Conservation (phyloP, 2,888 invertebrate genomes). For the Agrotis exclamationis region DNA sequence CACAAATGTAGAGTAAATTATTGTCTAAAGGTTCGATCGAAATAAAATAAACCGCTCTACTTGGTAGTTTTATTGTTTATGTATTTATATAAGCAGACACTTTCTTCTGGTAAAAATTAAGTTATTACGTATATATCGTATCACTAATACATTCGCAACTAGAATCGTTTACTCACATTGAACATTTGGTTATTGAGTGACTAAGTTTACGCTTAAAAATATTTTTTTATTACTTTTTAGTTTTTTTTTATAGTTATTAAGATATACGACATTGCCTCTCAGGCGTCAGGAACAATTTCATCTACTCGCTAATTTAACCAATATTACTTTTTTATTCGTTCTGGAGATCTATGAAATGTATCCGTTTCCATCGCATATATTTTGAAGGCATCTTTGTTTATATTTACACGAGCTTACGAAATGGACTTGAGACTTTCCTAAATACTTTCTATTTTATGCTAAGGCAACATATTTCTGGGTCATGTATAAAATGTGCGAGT, state of each 20-base stretch:
- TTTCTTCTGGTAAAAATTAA: slow-evolving; percentile 90
- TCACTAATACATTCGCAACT: slow-evolving; percentile 91
- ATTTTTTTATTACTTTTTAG: slow-evolving; percentile 64
- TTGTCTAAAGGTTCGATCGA: slow-evolving; percentile 25
- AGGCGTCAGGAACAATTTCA: slow-evolving; percentile 91
- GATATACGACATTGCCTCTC: slow-evolving; percentile 89
- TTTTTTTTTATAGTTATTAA: slow-evolving; percentile 80
- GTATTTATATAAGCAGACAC: slow-evolving; percentile 90
- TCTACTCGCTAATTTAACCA: slow-evolving; percentile 89
- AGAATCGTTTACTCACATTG: slow-evolving; percentile 90
- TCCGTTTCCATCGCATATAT: slow-evolving; percentile 88
- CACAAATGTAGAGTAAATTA: slow-evolving; percentile 11
- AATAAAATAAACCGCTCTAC: slow-evolving; percentile 78
- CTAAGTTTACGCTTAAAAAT: slow-evolving; percentile 87
- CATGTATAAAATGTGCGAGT: slow-evolving; percentile 44
- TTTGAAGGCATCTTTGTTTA: slow-evolving; percentile 66
- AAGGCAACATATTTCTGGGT: slow-evolving; percentile 61
- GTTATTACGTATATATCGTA: slow-evolving; percentile 91
- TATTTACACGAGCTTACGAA: slow-evolving; percentile 62
- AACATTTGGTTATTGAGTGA: slow-evolving; percentile 90
- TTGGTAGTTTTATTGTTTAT: slow-evolving; percentile 90
- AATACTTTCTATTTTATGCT: slow-evolving; percentile 57
- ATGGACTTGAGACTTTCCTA: slow-evolving; percentile 55
- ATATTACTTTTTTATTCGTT: slow-evolving; percentile 80
- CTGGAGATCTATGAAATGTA: slow-evolving; percentile 82